A percentile compares a stretch with the other conserved stretches of the same genome.
Evolutionary conservation across 1,140 invertebrate genomes (phyloP).

Genomic region (Drosophila eugracilis): DNA sequence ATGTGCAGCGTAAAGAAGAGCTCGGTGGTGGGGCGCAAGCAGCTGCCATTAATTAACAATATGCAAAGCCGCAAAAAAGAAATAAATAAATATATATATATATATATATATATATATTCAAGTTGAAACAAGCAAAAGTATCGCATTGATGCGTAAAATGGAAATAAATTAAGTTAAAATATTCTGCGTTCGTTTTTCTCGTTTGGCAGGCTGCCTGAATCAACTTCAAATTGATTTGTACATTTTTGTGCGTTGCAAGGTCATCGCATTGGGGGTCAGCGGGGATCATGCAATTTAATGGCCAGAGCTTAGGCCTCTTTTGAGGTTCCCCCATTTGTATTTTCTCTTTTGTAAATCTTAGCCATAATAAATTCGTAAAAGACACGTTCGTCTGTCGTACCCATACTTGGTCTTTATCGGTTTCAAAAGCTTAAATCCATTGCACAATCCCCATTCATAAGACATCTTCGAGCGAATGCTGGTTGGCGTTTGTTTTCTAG

Average conservation of each 20-base stretch:
- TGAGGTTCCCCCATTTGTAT: conserved; percentile 9
- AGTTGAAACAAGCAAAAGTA: conserved; percentile 50
- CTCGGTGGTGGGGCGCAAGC: conserved; percentile 31
- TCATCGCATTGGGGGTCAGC: conserved; percentile 31
- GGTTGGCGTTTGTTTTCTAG: conserved; percentile 11
- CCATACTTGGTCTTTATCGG: conserved; percentile 18
- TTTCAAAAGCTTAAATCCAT: conserved; percentile 5
- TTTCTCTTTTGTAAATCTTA: conserved; percentile 2
- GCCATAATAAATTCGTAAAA: conserved; percentile 21
- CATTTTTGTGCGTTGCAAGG: conserved; percentile 74
- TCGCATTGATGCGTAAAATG: conserved; percentile 59
- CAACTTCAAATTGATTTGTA: conserved; percentile 59
- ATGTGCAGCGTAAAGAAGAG: conserved; percentile 48
- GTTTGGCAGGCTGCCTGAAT: conserved; percentile 56
- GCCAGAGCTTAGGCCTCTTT: conserved; percentile 33
- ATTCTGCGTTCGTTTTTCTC: conserved; percentile 76
- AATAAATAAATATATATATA: conserved; percentile 12
- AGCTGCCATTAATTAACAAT: conserved; percentile 75
- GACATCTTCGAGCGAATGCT: conserved; percentile 1
- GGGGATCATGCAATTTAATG: conserved; percentile 28
- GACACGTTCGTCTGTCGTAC: conserved; percentile 47
- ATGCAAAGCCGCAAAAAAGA: conserved; percentile 64
- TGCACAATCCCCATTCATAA: conserved; percentile 46
- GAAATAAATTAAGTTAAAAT: conserved; percentile 82
- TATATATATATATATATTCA: conserved; percentile 25